A percentile compares a stretch with the other conserved stretches of the same genome.
Evolutionary conservation across 1,140 invertebrate genomes (phyloP).

Genomic region (Hetaerina americana): DNA sequence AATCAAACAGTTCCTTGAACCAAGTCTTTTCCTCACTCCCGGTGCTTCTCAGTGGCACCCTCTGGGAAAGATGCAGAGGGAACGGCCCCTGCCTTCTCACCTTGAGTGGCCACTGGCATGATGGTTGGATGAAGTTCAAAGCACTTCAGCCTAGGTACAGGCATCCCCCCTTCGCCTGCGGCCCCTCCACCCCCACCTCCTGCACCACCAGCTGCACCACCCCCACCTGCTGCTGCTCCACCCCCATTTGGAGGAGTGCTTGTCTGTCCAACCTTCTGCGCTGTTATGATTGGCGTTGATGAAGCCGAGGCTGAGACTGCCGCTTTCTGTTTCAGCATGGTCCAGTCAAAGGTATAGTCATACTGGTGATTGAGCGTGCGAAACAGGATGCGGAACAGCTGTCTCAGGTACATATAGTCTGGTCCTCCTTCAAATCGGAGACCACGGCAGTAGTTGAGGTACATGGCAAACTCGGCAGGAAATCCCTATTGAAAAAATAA

Average conservation of each 20-base stretch:
- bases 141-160: not conserved
- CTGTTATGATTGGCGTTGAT: not conserved
- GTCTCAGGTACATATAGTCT: conserved; percentile 96
- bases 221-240: not conserved
- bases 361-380: conserved; percentile 98
- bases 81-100: not conserved
- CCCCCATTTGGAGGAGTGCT: not conserved
- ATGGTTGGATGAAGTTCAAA: not conserved
- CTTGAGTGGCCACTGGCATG: not conserved
- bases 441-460: conserved; percentile 92
- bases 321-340: conserved; percentile 88
- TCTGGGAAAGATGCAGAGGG: not conserved
- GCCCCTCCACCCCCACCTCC: not conserved
- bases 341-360: conserved; percentile 99
- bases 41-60: not conserved
- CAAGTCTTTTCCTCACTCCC: not conserved
- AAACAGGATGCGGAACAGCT: conserved; percentile 96
- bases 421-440: conserved; percentile 91
- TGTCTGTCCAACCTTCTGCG: not conserved
- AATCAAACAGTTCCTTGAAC: too few species aligned
- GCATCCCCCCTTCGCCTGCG: not conserved
- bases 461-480: conserved; percentile 96
- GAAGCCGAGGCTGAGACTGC: conserved; percentile 24
- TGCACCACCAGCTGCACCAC: not conserved
- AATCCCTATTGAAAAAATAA: too few species aligned